Evolutionary conservation across 2,113 vertebrate genomes (phyloP).

Genomic region (Hippocampus guttulatus): DNA sequence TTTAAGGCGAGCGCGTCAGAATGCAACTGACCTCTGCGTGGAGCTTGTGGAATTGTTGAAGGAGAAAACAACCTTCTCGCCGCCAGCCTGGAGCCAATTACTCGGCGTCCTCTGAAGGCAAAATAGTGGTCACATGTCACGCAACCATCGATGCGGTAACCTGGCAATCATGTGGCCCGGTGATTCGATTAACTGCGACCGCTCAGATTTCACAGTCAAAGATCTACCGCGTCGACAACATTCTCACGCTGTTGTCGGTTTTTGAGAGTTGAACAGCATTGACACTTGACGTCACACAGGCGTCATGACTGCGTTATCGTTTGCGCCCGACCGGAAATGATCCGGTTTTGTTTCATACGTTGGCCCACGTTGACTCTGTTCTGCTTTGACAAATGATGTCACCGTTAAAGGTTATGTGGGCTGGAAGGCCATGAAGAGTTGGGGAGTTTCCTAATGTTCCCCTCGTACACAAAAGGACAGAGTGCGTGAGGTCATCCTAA

Average conservation of each 20-base stretch:
- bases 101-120: slow-evolving; percentile 29
- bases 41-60: neutral
- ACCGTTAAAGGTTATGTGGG: slow-evolving; percentile 26
- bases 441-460: neutral
- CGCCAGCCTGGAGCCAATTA: slow-evolving; percentile 34
- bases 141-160: neutral
- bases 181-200: neutral
- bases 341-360: slow-evolving; percentile 3
- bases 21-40: neutral
- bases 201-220: neutral
- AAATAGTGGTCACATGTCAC: slow-evolving; percentile 47
- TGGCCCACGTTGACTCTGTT: slow-evolving; percentile 26
- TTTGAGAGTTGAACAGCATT: neutral
- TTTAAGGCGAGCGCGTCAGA: neutral
- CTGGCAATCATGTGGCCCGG: neutral
- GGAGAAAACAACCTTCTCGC: slow-evolving; percentile 7
- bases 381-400: slow-evolving; percentile 15
- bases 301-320: slow-evolving; percentile 19
- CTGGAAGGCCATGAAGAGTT: slow-evolving; percentile 5
- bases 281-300: neutral
- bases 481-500: slow-evolving; percentile 55
- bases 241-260: neutral
- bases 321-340: slow-evolving; percentile 14
- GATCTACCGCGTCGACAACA: neutral
- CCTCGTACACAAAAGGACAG: slow-evolving; percentile 19